Evolutionary conservation across 2,888 invertebrate genomes (phyloP).

Genomic region (Protodeltote pygarga): DNA sequence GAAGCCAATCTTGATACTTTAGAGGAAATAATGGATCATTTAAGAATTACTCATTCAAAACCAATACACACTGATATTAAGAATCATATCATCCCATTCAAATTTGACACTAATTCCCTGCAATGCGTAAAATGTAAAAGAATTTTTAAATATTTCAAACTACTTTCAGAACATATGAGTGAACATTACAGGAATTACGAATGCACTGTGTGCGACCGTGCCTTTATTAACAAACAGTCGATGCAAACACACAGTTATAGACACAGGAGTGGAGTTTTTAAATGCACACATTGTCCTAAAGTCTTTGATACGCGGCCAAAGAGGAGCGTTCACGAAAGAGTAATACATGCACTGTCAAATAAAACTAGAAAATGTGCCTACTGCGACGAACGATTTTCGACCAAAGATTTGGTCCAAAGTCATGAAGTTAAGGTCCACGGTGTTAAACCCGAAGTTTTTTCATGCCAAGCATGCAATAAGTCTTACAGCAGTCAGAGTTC

Average conservation of each 20-base stretch:
- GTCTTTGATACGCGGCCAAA: slow-evolving; percentile 67
- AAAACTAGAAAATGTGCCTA: slow-evolving; percentile 58
- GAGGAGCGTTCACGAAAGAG: slow-evolving; percentile 65
- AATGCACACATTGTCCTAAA: slow-evolving; percentile 67
- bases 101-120: slow-evolving; percentile 58
- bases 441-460: slow-evolving; percentile 44
- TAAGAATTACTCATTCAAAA: slow-evolving; percentile 56
- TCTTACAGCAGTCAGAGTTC: slow-evolving; percentile 56
- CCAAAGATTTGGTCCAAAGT: slow-evolving; percentile 54
- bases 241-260: slow-evolving; percentile 50
- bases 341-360: slow-evolving; percentile 56
- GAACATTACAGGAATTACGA: slow-evolving; percentile 69
- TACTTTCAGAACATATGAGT: slow-evolving; percentile 69
- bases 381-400: slow-evolving; percentile 61
- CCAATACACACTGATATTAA: slow-evolving; percentile 59
- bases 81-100: slow-evolving; percentile 71
- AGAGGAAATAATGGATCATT: slow-evolving; percentile 57
- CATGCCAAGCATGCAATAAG: slow-evolving; percentile 63
- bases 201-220: slow-evolving; percentile 62
- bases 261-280: slow-evolving; percentile 48
- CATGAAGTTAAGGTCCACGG: slow-evolving; percentile 62
- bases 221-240: slow-evolving; percentile 57
- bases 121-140: slow-evolving; percentile 62
- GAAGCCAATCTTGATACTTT: slow-evolving; percentile 44
- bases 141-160: slow-evolving; percentile 62